Conservation (phyloP, 2,797 vertebrate genomes). For the Mareca strepera region DNA sequence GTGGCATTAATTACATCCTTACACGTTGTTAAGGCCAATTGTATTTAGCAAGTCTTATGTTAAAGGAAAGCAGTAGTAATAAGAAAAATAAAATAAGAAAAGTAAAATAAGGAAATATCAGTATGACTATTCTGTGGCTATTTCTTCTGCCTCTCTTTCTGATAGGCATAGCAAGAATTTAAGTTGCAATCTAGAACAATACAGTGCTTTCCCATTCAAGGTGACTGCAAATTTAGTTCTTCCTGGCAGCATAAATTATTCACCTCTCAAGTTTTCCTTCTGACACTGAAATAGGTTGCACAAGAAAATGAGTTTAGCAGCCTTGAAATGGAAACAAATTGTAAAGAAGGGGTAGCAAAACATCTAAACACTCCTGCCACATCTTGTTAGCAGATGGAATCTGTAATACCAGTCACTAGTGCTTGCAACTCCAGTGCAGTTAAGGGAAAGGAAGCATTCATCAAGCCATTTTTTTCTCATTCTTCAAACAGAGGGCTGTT, state of each 20-base stretch:
- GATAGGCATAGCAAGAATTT: not conserved
- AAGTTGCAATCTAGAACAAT: not conserved
- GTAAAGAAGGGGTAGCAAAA: not conserved
- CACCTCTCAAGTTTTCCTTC: constrained; percentile 20
- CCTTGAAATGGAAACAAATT: constrained; percentile 67
- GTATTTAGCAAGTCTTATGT: not conserved
- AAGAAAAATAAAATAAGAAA: not conserved
- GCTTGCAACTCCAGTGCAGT: not conserved
- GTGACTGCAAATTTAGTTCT: constrained; percentile 46
- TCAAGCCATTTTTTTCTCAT: constrained; percentile 46
- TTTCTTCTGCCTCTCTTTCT: not conserved
- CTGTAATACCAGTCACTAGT: constrained; percentile 6
- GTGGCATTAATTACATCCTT: not conserved
- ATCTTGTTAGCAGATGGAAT: constrained; percentile 58
- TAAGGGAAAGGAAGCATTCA: constrained; percentile 50
- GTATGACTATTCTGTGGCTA: not conserved
- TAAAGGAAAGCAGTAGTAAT: not conserved
- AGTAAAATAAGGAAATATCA: not conserved
- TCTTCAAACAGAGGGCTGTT: constrained; percentile 62
- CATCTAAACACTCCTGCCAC: not conserved
- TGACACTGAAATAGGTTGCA: not conserved
- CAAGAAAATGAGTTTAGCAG: constrained; percentile 32
- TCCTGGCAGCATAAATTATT: constrained; percentile 46
- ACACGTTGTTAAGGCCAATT: not conserved
- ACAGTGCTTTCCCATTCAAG: constrained; percentile 17